These are phyloP conservation scores for Scolopax rusticola DNA, from an alignment of 2,797 vertebrate genomes.

Conservation along the genomic window DNA sequence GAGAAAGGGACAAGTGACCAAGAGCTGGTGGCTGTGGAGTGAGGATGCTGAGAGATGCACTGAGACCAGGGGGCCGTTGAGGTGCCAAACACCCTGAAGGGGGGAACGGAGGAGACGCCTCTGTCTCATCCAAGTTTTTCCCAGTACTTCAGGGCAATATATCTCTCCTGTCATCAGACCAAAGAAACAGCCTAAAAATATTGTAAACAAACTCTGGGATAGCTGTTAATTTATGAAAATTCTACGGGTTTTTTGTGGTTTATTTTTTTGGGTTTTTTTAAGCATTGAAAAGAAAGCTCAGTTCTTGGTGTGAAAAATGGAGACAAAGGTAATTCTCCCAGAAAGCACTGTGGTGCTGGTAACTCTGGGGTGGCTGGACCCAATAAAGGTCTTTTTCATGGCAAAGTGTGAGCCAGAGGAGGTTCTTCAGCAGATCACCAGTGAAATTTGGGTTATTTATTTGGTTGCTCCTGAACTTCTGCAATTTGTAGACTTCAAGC, in stretches of 20 bases:
- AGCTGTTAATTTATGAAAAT: background rate
- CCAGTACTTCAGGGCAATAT: fast-evolving
- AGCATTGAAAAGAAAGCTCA: background rate
- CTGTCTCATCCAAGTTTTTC: fast-evolving
- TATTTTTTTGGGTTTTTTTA: no score
- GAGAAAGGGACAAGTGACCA: fast-evolving
- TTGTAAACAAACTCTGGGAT: background rate
- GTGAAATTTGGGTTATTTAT: background rate
- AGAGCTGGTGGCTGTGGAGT: background rate
- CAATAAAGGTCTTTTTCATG: background rate
- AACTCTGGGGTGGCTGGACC: background rate
- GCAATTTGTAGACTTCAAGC: fast-evolving
- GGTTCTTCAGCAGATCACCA: no score
- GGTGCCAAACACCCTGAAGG: fast-evolving
- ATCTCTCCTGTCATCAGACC: fast-evolving
- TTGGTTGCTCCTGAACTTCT: background rate
- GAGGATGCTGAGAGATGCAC: background rate
- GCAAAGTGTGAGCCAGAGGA: background rate
- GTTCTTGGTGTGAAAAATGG: background rate
- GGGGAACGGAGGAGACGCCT: background rate
- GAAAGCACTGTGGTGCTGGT: fast-evolving
- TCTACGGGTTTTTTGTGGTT: background rate
- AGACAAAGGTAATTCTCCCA: fast-evolving
- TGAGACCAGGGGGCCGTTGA: fast-evolving
- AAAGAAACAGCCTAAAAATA: background rate